phyloP scores from a whole-genome alignment of 2,888 invertebrate species.

The Apantesis nais region DNA sequence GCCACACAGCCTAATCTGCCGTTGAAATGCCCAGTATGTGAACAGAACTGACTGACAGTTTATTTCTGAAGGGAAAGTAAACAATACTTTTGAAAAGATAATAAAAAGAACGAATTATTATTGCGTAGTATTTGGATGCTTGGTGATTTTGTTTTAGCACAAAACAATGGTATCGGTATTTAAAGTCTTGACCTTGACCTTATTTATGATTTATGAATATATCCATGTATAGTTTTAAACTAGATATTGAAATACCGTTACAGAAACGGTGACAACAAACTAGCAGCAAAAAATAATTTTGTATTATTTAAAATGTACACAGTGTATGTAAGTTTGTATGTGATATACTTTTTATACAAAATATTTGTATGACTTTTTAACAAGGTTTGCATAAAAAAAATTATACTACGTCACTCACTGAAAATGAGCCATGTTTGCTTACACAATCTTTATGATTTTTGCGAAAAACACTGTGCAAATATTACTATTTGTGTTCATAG shows the following conservation, averaged over 20 bases:
- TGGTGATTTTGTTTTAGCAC: neutral
- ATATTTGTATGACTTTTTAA: no score
- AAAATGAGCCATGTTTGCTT: neutral
- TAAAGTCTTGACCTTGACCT: neutral
- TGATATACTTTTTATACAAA: no score
- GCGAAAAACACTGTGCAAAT: neutral
- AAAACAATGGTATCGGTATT: neutral
- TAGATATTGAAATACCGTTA: neutral
- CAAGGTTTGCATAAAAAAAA: neutral
- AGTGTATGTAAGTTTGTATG: no score
- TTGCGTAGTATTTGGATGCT: neutral
- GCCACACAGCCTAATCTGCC: neutral
- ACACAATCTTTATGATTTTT: neutral
- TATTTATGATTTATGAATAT: slow-evolving; percentile 15
- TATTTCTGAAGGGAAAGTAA: neutral
- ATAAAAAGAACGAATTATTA: neutral
- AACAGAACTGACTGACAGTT: neutral
- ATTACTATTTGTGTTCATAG: neutral
- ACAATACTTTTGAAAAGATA: no score
- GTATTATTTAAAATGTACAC: no score
- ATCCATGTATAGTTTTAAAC: slow-evolving; percentile 6
- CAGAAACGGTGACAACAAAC: neutral
- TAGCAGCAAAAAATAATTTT: neutral
- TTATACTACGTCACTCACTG: neutral
- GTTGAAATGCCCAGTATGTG: neutral